Percentiles rank a stretch among this genome's conserved stretches.
These are phyloP conservation scores for Drosophila dunni DNA, from an alignment of 1,140 invertebrate genomes.

Conservation along the genomic window DNA sequence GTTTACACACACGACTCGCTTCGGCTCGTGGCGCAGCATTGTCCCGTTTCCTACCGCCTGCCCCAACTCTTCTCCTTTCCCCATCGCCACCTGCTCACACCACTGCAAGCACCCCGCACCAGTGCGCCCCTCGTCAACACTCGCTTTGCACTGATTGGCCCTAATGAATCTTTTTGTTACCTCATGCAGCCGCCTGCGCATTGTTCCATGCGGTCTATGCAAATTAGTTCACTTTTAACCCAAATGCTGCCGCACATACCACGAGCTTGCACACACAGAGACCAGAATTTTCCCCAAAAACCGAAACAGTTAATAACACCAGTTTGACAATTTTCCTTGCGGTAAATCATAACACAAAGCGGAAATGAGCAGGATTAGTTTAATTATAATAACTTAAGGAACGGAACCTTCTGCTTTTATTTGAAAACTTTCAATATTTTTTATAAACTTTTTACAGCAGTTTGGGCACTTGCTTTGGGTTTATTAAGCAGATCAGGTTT, in stretches of 20 bases:
- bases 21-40: constrained; percentile 10
- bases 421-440: too few species aligned
- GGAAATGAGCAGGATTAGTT: neutral
- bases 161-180: constrained; percentile 83
- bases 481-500: too few species aligned
- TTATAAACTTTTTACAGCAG: too few species aligned
- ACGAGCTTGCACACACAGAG: constrained; percentile 17
- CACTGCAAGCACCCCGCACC: constrained; percentile 9
- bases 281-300: constrained; percentile 1
- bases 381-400: neutral
- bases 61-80: neutral
- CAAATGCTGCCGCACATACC: constrained; percentile 34
- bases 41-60: neutral
- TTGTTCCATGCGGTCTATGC: constrained; percentile 79
- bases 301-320: constrained; percentile 8
- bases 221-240: constrained; percentile 83
- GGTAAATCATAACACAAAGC: neutral
- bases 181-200: constrained; percentile 76
- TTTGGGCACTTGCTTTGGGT: too few species aligned
- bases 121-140: constrained; percentile 44
- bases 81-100: neutral
- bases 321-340: neutral
- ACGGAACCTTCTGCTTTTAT: too few species aligned
- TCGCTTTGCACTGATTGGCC: constrained; percentile 81
- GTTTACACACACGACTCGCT: constrained; percentile 70